A percentile compares a stretch with the other conserved stretches of the same genome.
These are phyloP conservation scores for Xestobium rufovillosum DNA, from an alignment of 2,888 invertebrate species.

Conservation along the genomic window DNA sequence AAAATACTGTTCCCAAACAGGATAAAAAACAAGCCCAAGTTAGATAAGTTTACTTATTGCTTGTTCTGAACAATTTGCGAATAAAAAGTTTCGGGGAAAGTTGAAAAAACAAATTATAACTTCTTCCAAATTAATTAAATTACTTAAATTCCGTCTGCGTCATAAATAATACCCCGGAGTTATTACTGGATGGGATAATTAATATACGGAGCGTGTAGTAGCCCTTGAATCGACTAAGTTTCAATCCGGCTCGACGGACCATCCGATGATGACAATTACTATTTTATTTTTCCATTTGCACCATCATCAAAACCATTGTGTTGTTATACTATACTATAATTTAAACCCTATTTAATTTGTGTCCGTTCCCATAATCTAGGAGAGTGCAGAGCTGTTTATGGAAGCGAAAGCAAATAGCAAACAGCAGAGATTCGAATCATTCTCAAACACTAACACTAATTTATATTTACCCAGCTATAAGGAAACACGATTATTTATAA, in stretches of 20 bases:
- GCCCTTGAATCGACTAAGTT: no score
- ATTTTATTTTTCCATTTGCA: no score
- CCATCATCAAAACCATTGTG: no score
- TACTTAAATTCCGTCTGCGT: no score
- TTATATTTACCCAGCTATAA: slow-evolving; percentile 35
- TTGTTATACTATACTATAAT: slow-evolving; percentile 17
- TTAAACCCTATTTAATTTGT: slow-evolving; percentile 18
- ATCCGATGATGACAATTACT: no score
- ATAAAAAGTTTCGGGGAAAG: no score
- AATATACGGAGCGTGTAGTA: no score
- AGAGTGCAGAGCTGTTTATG: slow-evolving; percentile 4
- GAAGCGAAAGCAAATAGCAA: slow-evolving; percentile 17
- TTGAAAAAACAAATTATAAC: no score
- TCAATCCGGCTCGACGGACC: no score
- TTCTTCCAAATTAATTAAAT: no score
- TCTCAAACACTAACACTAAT: slow-evolving; percentile 32
- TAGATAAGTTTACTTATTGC: slow-evolving; percentile 41
- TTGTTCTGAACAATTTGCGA: slow-evolving; percentile 35
- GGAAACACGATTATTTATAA: slow-evolving; percentile 33
- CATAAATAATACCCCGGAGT: no score
- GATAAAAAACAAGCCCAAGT: slow-evolving; percentile 39
- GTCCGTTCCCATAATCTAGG: slow-evolving; percentile 18
- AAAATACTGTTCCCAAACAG: slow-evolving; percentile 39
- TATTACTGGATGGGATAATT: no score
- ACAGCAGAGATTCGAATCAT: slow-evolving; percentile 29